Conservation (phyloP, 2,113 vertebrate species). For the Psittacula cyanocephala region DNA sequence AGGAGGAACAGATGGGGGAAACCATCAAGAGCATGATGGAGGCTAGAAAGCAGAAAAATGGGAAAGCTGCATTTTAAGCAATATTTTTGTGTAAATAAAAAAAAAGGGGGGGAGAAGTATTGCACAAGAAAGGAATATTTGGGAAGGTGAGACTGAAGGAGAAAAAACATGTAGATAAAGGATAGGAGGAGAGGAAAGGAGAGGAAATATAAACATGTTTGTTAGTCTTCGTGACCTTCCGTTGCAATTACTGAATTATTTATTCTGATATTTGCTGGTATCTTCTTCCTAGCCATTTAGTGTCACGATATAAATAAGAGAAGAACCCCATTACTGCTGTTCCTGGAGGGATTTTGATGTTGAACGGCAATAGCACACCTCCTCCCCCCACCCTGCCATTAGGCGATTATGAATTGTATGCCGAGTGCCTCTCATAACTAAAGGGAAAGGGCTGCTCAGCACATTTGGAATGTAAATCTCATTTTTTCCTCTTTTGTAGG, state of each 20-base stretch:
- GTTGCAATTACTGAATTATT: constrained; percentile 44
- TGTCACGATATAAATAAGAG: constrained; percentile 38
- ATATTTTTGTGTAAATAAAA: neutral
- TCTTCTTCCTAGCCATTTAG: constrained; percentile 43
- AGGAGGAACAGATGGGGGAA: neutral
- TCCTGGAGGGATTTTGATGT: constrained; percentile 47
- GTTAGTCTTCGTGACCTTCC: neutral
- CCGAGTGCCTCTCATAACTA: constrained; percentile 39
- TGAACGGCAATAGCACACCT: neutral
- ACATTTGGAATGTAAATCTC: constrained; percentile 66
- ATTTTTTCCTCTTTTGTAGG: constrained; percentile 63
- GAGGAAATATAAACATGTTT: neutral
- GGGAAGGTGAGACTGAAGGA: neutral
- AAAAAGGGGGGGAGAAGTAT: neutral
- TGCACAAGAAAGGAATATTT: neutral
- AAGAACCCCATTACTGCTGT: neutral
- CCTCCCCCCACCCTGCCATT: constrained; percentile 10
- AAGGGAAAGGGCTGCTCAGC: constrained; percentile 62
- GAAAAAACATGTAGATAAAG: neutral
- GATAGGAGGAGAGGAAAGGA: neutral
- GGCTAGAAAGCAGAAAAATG: neutral
- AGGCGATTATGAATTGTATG: constrained; percentile 60
- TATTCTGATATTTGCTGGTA: constrained; percentile 39
- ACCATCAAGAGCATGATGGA: neutral
- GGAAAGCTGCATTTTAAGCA: neutral